phyloP scores from a whole-genome alignment of 2,797 vertebrate genomes.

The Rhyacichthys aspro region DNA sequence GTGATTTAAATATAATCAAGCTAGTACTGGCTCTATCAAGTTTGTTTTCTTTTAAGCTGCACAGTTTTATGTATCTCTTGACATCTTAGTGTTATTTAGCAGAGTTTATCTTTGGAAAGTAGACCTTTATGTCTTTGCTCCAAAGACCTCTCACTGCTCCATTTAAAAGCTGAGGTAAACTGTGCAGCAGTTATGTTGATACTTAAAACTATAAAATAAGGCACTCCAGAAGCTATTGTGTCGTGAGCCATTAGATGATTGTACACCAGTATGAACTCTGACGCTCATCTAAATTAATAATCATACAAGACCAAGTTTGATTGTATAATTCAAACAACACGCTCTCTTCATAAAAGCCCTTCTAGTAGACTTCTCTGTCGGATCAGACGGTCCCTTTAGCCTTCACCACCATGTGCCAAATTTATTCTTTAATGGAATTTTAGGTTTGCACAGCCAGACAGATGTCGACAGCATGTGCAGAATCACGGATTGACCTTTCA shows the following conservation, averaged over 20 bases:
- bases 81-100: constrained; percentile 42
- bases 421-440: constrained; percentile 56
- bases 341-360: constrained; percentile 25
- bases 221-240: constrained; percentile 29
- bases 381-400: constrained; percentile 19
- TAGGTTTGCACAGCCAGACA: constrained; percentile 33
- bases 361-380: constrained; percentile 26
- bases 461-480: constrained; percentile 56
- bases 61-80: constrained; percentile 36
- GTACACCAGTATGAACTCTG: constrained; percentile 18
- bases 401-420: constrained; percentile 41
- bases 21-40: too few relatives aligned
- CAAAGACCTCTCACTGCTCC: constrained; percentile 23
- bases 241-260: constrained; percentile 26
- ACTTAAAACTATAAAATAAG: constrained; percentile 4
- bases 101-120: constrained; percentile 48
- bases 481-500: constrained; percentile 62
- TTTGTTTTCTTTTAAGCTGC: constrained; percentile 26
- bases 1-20: too few relatives aligned
- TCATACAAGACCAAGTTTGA: constrained; percentile 25
- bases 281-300: constrained; percentile 50
- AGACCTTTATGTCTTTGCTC: constrained; percentile 33
- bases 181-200: constrained; percentile 18
- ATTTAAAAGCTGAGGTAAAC: constrained; percentile 47
- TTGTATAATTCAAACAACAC: constrained; percentile 37